phyloP scores from a whole-genome alignment of 1,140 invertebrate species.

The Aphelinus atriplicis region DNA sequence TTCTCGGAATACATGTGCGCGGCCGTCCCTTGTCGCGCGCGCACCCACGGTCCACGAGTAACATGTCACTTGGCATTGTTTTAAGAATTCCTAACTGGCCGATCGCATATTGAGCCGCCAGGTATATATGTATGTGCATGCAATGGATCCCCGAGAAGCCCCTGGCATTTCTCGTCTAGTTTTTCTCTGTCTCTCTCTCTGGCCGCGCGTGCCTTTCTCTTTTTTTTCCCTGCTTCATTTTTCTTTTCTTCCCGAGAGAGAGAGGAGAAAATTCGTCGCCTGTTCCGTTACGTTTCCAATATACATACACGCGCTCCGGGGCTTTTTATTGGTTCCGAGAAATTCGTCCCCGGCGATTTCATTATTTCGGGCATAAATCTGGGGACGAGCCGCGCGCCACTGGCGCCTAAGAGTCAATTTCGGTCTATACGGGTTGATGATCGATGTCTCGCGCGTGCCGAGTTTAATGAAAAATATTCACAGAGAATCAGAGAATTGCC shows the following conservation, averaged over 20 bases:
- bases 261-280: slow-evolving; percentile 9
- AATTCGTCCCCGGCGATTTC: slow-evolving; percentile 18
- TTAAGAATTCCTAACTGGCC: slow-evolving; percentile 58
- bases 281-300: slow-evolving; percentile 9
- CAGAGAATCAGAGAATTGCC: too few species aligned
- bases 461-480: too few species aligned
- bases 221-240: background rate
- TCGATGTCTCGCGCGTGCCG: too few species aligned
- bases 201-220: background rate
- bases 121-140: slow-evolving; percentile 20
- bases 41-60: slow-evolving; percentile 32
- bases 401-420: too few species aligned
- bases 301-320: background rate
- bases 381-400: background rate
- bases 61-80: slow-evolving; percentile 60
- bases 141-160: background rate
- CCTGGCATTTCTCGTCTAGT: slow-evolving; percentile 8
- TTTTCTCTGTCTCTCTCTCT: background rate
- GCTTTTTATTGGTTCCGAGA: slow-evolving; percentile 19
- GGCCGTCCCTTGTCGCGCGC: slow-evolving; percentile 19
- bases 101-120: slow-evolving; percentile 19
- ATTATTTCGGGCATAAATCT: slow-evolving; percentile 14
- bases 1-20: slow-evolving; percentile 19
- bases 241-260: slow-evolving; percentile 6
- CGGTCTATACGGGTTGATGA: too few species aligned